Evolutionary conservation across 2,113 vertebrate species (phyloP).

Genomic region (Mormyrus lacerda): DNA sequence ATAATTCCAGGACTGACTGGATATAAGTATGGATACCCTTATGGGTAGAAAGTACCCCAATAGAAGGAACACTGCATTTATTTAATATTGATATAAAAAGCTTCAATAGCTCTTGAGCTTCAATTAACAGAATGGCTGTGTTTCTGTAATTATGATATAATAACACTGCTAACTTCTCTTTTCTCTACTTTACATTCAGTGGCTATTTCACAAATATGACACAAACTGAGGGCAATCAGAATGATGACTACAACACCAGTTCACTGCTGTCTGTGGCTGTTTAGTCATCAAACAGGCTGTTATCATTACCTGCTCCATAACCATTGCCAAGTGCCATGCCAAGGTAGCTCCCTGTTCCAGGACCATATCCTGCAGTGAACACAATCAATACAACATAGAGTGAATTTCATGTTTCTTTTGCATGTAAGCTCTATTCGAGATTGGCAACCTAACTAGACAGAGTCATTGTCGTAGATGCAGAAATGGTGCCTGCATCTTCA

Average conservation of each 20-base stretch:
- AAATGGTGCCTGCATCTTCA: background rate
- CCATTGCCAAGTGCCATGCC: slow-evolving; percentile 20
- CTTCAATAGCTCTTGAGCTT: background rate
- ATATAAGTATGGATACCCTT: background rate
- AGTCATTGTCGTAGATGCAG: background rate
- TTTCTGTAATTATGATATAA: background rate
- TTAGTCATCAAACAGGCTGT: background rate
- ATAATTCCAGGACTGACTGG: background rate
- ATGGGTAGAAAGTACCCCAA: background rate
- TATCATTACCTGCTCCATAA: slow-evolving; percentile 41
- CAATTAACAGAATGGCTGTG: background rate
- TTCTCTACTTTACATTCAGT: background rate
- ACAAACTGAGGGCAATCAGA: background rate
- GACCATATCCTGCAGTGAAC: slow-evolving; percentile 13
- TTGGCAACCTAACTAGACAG: background rate
- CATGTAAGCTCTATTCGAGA: background rate
- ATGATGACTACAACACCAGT: background rate
- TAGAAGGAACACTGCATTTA: background rate
- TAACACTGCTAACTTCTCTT: background rate
- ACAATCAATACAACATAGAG: background rate
- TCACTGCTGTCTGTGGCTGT: background rate
- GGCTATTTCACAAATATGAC: background rate
- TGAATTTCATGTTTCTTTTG: background rate
- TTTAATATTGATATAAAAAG: background rate
- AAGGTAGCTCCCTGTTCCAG: slow-evolving; percentile 26